Evolutionary conservation across 2,797 vertebrate species (phyloP), one percentile per base, ranked within the genome.

Genomic region (Falco biarmicus): DNA sequence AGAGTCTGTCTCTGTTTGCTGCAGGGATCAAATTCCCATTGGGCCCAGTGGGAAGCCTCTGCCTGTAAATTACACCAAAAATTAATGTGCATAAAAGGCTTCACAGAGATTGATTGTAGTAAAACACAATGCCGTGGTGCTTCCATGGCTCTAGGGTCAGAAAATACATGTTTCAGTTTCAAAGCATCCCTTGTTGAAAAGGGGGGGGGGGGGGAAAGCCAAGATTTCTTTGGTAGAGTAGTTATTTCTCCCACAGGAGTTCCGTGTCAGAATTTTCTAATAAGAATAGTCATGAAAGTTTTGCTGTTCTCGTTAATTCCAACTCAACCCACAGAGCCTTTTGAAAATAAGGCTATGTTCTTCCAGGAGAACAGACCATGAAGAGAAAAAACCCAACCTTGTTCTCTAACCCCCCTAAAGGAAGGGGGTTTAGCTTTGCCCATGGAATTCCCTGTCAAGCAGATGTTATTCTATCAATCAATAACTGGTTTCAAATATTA

Each of bases 41-140:
- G 11, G 47, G 26, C 48, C 22, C 78, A 84, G 53, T 16, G 34
- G 74, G 24, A 91, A 92, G 60, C 37, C 69, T 93, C 24, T 71
- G 51, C 53, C 80, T 37, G 31, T 91, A 93, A 93, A 19, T 26
- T 59, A 84, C 63, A 88, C 41, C 29, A 64, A 79, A 78, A 90
- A 91, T 83, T 93, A 96, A 93, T 57, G 84, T 69, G 45, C 76
- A 94, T 92, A 53, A 94, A 90, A 95, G 60, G 45, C 22, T 80
- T 84, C 63, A 80, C 43, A 90, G 71, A 54, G 68, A 41, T 1
- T 56, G 57, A 90, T 3, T 90, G 56, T 15, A 75, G 45, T 76
- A 94, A 91, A 93, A 73, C 59, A 87, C 57, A 64, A 37, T 6
- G 7, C 75, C 64, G n/a, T 65, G 41, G 39, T 48, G 22, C 48